Base-by-base conservation (phyloP, 2,113 vertebrate species). In the Machaerirhynchus nigripectus region DNA sequence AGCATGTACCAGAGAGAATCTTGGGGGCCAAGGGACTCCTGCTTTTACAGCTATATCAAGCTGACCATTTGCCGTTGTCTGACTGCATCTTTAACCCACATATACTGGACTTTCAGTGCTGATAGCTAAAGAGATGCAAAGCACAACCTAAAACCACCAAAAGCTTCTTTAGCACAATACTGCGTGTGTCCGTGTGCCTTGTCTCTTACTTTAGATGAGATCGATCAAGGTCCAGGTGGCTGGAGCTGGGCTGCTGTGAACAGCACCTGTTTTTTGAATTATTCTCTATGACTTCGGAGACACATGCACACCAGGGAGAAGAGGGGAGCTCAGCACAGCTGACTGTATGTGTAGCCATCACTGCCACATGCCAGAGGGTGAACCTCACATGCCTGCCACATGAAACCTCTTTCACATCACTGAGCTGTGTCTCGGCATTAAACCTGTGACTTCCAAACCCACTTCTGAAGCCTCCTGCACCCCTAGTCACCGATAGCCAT, bases 271-370 rank as follows among this genome's bases (percentile, higher is more conserved):
- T 67, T 89, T 91, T 52, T 67, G 52, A 30, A 35, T 42, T 53
- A n/a, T 35, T 64, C 9, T 42, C 6, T 69, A 19, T 65, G 74
- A 33, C 27, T 89, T 56, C 47, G 46, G 74, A 85, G 65, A 18
- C 7, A 33, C 13, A 23, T 11, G 37, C 44, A 57, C 57, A 24
- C 11, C 28, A 46, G 35, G 8, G 56, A 74, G 31, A 73, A 35
- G 56, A 70, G 21, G 35, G 22, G 13, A 6, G 3, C 27, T 74
- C 12, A 55, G 64, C 37, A 70, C 28, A 73, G 61, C 28, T 39
- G 50, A 44, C 30, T 5, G 1, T 8, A 26, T 0, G 0, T 31
- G 17, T 4, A 57, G 52, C 46, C 50, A 49, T 44, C 1, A 1
- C 53, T 84, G 52, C 13, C 3, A 2, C 9, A 1, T 60, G n/a